Evolutionary conservation across 1,140 invertebrate species (phyloP).

Genomic region (Drosophila bocki): DNA sequence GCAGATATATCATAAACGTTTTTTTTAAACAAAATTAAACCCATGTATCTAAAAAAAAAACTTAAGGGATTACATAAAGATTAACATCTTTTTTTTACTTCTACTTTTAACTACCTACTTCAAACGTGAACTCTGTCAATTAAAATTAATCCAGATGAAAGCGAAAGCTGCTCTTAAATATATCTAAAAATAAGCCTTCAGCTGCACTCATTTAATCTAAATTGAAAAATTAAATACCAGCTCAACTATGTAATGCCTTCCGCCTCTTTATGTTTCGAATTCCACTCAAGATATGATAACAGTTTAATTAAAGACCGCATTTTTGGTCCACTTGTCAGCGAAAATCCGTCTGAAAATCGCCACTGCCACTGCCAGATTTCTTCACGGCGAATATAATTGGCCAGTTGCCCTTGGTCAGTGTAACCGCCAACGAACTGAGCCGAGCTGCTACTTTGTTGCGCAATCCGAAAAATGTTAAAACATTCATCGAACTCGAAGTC

Average conservation of each 20-base stretch:
- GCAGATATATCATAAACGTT: not conserved
- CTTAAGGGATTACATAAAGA: not conserved
- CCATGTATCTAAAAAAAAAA: not conserved
- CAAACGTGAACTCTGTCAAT: conserved; percentile 1
- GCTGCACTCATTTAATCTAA: not conserved
- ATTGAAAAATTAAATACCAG: conserved; percentile 2
- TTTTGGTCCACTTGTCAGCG: conserved; percentile 26
- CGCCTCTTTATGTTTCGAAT: conserved; percentile 6
- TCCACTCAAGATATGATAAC: conserved; percentile 3
- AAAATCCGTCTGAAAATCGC: conserved; percentile 28
- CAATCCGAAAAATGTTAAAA: conserved; percentile 57
- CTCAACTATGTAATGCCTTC: not conserved
- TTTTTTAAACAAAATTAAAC: not conserved
- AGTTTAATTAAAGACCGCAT: conserved; percentile 30
- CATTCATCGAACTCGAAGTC: conserved; percentile 68
- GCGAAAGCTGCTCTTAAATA: not conserved
- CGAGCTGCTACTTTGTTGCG: conserved; percentile 12
- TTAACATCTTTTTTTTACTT: not conserved
- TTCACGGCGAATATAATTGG: conserved; percentile 59
- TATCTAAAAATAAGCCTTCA: not conserved
- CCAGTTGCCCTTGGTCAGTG: conserved; percentile 67
- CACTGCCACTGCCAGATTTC: conserved; percentile 36
- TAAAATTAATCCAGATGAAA: conserved; percentile 1
- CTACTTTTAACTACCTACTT: not conserved
- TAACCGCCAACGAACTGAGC: conserved; percentile 22